These are phyloP conservation scores for Panurus biarmicus DNA, from an alignment of 2,113 vertebrate genomes.

Conservation along the genomic window DNA sequence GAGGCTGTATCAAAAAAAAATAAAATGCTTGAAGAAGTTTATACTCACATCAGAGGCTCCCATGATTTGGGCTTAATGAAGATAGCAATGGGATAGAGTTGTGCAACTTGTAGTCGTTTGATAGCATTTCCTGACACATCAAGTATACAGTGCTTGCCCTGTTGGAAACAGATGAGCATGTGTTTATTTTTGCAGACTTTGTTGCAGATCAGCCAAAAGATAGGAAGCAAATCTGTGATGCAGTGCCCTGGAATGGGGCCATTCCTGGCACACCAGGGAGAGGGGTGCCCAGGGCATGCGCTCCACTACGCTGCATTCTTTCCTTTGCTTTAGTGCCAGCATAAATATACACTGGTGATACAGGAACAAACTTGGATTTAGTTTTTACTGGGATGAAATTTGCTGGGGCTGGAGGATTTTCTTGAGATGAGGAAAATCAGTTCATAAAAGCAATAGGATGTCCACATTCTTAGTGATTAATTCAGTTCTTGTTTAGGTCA, in stretches of 20 bases:
- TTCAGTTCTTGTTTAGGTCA: not conserved
- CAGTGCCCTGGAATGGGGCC: not conserved
- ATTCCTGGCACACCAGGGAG: not conserved
- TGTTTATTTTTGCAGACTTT: conserved; percentile 17
- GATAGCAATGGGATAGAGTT: conserved; percentile 97
- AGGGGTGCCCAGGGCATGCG: fast-evolving
- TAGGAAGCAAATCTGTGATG: fast-evolving
- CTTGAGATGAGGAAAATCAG: not conserved
- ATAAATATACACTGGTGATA: not conserved
- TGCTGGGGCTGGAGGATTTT: not conserved
- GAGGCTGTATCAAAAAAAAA: not conserved
- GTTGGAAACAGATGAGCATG: conserved; percentile 49
- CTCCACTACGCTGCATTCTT: fast-evolving
- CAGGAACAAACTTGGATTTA: not conserved
- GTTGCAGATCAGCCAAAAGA: not conserved
- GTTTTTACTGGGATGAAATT: not conserved
- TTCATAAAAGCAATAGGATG: not conserved
- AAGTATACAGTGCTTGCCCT: conserved; percentile 98
- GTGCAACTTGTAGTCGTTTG: conserved; percentile 96
- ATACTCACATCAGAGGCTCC: conserved; percentile 93
- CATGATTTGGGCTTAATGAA: conserved; percentile 94
- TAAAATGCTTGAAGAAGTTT: not conserved
- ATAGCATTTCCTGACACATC: conserved; percentile 98
- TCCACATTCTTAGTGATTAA: not conserved
- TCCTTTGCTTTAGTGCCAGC: not conserved